Evolutionary conservation across 2,113 vertebrate species (phyloP).

Genomic region (Lota lota): DNA sequence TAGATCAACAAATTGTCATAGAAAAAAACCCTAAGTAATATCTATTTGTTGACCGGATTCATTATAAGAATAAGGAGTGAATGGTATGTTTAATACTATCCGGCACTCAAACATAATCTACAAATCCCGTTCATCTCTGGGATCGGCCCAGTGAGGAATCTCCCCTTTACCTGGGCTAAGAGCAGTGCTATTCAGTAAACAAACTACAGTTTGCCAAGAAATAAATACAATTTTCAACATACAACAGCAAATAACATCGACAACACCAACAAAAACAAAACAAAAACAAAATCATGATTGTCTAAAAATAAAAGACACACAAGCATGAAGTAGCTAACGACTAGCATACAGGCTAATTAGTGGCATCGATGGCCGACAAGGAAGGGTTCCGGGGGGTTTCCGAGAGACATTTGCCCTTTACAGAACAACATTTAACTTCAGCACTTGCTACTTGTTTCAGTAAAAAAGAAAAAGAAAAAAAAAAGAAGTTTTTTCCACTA

Average conservation of each 20-base stretch:
- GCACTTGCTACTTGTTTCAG: conserved; percentile 67
- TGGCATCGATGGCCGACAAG: conserved; percentile 78
- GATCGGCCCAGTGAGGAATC: conserved; percentile 70
- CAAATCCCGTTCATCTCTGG: conserved; percentile 79
- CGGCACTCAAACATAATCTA: conserved; percentile 86
- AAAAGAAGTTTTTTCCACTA: conserved; percentile 61
- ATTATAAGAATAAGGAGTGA: conserved; percentile 94
- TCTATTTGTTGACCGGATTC: conserved; percentile 91
- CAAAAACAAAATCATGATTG: conserved; percentile 87
- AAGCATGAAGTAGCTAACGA: conserved; percentile 82
- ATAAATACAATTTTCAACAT: conserved; percentile 99
- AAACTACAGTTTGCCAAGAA: conserved; percentile 96
- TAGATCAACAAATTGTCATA: conserved; percentile 91
- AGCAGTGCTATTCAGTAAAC: conserved; percentile 98
- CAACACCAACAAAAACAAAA: conserved; percentile 73
- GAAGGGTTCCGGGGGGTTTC: conserved; percentile 50
- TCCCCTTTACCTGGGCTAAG: conserved; percentile 75
- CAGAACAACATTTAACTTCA: conserved; percentile 70
- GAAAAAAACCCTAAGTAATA: conserved; percentile 85
- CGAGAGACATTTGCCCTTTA: conserved; percentile 62
- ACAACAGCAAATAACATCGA: conserved; percentile 94
- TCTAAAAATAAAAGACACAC: conserved; percentile 95
- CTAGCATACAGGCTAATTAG: conserved; percentile 82
- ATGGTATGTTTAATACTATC: conserved; percentile 90
- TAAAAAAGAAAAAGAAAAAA: conserved; percentile 44